Percentiles rank a stretch among this genome's conserved stretches.
Evolutionary conservation across 2,797 vertebrate species (phyloP).

Genomic region (Sarcophilus harrisii): DNA sequence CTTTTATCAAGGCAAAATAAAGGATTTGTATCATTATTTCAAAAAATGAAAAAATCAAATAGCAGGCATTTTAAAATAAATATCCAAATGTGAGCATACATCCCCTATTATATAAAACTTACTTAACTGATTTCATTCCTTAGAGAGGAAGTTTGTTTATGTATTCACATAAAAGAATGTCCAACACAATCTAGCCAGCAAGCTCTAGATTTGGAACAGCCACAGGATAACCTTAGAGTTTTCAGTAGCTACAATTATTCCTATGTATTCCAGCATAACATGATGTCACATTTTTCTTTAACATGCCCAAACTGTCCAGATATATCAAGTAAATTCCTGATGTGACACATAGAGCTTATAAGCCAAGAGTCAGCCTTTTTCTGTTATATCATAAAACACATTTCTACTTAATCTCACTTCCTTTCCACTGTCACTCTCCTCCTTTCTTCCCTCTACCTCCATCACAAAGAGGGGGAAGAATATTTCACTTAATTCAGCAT

Average conservation of each 20-base stretch:
- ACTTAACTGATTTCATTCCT: not conserved
- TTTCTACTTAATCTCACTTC: not conserved
- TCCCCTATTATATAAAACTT: not conserved
- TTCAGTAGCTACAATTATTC: not conserved
- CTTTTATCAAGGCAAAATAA: not conserved
- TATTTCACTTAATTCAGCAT: not conserved
- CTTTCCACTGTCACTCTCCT: not conserved
- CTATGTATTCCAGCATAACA: not conserved
- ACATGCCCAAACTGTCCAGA: not conserved
- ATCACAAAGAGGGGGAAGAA: not conserved
- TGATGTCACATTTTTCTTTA: not conserved
- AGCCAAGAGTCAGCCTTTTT: not conserved
- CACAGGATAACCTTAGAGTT: not conserved
- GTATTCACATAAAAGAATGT: not conserved
- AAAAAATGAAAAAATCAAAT: not conserved
- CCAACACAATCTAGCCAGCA: not conserved
- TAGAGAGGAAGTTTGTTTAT: not conserved
- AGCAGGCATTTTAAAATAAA: not conserved
- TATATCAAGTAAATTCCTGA: not conserved
- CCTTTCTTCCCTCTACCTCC: too few species aligned
- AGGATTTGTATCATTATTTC: not conserved
- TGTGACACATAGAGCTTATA: not conserved
- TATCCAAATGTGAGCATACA: not conserved
- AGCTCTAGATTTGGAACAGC: not conserved
- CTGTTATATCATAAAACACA: not conserved